Evolutionary conservation across 2,888 invertebrate species (phyloP).

Genomic region (Tipula vernalis): DNA sequence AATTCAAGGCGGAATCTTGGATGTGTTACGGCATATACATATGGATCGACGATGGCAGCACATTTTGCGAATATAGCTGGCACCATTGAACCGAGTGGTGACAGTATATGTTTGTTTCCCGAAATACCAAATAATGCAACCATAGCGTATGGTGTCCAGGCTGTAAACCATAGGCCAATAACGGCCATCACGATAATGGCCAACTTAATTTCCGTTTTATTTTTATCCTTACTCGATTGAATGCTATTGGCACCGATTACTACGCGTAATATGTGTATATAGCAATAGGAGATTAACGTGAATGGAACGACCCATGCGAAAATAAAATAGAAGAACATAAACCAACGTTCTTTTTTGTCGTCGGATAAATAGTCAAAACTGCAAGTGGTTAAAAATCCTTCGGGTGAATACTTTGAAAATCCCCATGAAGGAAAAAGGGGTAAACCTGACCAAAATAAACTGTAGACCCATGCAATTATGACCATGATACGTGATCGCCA

Average conservation of each 20-base stretch:
- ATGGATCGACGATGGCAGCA: conserved; percentile 70
- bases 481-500: conserved; percentile 48
- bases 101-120: conserved; percentile 48
- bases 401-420: conserved; percentile 65
- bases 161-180: conserved; percentile 59
- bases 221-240: conserved; percentile 47
- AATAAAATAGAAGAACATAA: conserved; percentile 61
- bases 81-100: conserved; percentile 59
- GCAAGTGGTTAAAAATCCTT: conserved; percentile 73
- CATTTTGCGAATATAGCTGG: conserved; percentile 71
- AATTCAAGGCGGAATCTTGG: conserved; percentile 56
- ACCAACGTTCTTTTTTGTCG: conserved; percentile 45
- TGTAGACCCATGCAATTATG: conserved; percentile 60
- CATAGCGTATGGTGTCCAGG: conserved; percentile 74
- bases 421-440: conserved; percentile 55
- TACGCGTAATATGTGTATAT: conserved; percentile 54
- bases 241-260: conserved; percentile 43
- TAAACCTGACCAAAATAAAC: conserved; percentile 51
- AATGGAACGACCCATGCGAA: conserved; percentile 67
- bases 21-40: conserved; percentile 67
- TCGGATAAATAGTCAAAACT: conserved; percentile 73
- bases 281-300: conserved; percentile 56
- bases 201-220: conserved; percentile 57
- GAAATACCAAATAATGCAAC: conserved; percentile 62
- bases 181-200: conserved; percentile 55